Evolutionary conservation across 2,113 vertebrate species (phyloP).

Genomic region (Actinemys pallida): DNA sequence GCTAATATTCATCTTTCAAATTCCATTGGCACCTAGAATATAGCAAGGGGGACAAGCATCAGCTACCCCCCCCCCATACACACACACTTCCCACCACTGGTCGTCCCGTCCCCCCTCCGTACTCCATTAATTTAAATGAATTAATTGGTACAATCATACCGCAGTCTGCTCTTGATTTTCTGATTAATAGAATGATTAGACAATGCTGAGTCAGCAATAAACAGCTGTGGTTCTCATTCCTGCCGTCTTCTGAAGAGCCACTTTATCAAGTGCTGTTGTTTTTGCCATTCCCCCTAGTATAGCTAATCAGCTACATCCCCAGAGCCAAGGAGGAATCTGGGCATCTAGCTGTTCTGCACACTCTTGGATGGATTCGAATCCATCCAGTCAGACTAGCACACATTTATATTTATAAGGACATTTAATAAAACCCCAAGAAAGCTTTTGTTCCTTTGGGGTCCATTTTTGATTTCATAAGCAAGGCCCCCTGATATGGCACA

Average conservation of each 20-base stretch:
- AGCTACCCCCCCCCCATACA: rapidly evolving
- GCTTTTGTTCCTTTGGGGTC: background rate
- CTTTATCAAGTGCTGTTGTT: background rate
- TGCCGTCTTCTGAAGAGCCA: rapidly evolving
- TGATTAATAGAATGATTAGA: conserved; percentile 59
- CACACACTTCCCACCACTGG: background rate
- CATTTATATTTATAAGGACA: background rate
- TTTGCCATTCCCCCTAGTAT: background rate
- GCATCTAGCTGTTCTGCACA: background rate
- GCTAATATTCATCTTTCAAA: background rate
- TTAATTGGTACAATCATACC: conserved; percentile 35
- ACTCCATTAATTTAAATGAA: conserved; percentile 11
- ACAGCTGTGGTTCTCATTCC: background rate
- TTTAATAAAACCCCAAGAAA: background rate
- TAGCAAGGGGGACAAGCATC: background rate
- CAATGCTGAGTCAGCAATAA: conserved; percentile 33
- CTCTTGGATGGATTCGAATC: background rate
- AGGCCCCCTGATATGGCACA: background rate
- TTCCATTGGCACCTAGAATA: background rate
- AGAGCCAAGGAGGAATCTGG: background rate
- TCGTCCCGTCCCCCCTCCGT: background rate
- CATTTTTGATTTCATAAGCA: background rate
- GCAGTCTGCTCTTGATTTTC: conserved; percentile 27
- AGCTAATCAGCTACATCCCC: background rate
- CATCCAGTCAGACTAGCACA: background rate